Conservation (phyloP, 1,140 invertebrate genomes). For the Megathymus violae region DNA sequence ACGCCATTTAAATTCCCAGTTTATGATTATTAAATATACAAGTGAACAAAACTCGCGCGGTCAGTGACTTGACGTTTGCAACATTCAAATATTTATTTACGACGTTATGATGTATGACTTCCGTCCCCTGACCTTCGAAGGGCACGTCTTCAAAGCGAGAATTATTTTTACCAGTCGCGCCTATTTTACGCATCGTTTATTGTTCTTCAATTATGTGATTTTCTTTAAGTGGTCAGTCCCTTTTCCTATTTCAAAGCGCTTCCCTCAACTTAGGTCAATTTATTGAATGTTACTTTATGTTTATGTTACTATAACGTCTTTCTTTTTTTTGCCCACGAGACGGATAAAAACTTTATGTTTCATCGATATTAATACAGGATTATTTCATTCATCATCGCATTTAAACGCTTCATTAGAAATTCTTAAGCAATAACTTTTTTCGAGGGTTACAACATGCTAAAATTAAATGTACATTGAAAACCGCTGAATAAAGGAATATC, state of each 20-base stretch:
- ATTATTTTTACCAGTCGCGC: conserved; percentile 75
- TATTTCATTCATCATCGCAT: no score
- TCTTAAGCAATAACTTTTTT: no score
- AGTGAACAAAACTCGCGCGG: neutral
- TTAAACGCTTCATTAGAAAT: no score
- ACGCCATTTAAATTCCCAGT: no score
- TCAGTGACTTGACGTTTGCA: neutral
- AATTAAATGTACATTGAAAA: no score
- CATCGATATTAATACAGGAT: neutral
- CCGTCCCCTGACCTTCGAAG: conserved; percentile 63
- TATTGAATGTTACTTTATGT: conserved; percentile 32
- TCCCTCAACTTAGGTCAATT: conserved; percentile 37
- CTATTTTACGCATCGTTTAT: conserved; percentile 79
- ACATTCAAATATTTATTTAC: conserved; percentile 24
- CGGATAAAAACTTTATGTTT: neutral
- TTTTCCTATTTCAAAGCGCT: conserved; percentile 59
- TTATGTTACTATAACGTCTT: conserved; percentile 4
- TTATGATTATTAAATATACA: no score
- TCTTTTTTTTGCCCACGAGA: neutral
- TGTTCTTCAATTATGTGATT: conserved; percentile 83
- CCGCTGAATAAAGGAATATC: no score
- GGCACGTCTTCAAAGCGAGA: conserved; percentile 71
- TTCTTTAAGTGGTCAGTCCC: conserved; percentile 77
- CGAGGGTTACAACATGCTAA: no score
- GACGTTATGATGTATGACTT: conserved; percentile 65